These are phyloP conservation scores for Achlya flavicornis DNA, from an alignment of 2,888 invertebrate genomes.

Conservation along the genomic window DNA sequence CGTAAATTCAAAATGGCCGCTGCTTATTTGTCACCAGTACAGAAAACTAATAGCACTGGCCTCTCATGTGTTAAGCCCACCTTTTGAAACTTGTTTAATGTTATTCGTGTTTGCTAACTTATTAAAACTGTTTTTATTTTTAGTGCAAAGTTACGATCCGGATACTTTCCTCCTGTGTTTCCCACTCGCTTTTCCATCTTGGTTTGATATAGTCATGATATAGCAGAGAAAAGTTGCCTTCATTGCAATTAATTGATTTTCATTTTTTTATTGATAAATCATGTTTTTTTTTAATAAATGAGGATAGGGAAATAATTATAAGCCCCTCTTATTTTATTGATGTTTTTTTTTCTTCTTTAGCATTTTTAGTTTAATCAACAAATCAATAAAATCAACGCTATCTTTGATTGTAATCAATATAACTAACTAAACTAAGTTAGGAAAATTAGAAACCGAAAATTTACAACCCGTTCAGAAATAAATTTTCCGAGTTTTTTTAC, in stretches of 20 bases:
- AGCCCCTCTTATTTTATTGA: too few relatives aligned
- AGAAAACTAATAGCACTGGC: neutral
- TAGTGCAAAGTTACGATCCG: slow-evolving; percentile 34
- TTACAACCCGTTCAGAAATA: slow-evolving; percentile 42
- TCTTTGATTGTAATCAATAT: neutral
- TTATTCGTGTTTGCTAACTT: slow-evolving; percentile 35
- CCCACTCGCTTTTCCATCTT: slow-evolving; percentile 16
- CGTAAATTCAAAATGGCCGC: neutral
- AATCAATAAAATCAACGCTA: too few relatives aligned
- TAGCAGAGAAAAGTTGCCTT: neutral
- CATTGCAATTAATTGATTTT: too few relatives aligned
- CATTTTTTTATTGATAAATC: too few relatives aligned
- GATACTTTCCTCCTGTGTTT: too few relatives aligned
- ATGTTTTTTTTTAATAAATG: too few relatives aligned
- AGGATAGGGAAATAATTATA: too few relatives aligned
- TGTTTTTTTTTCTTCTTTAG: too few relatives aligned
- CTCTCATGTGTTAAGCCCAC: neutral
- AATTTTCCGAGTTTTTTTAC: slow-evolving; percentile 37
- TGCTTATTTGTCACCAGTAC: neutral
- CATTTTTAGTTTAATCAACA: too few relatives aligned
- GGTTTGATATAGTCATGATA: too few relatives aligned
- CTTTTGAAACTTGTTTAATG: slow-evolving; percentile 28
- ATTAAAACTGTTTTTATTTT: slow-evolving; percentile 33
- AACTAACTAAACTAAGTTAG: slow-evolving; percentile 8
- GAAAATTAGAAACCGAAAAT: slow-evolving; percentile 38